A percentile compares a stretch with the other conserved stretches of the same genome.
Conservation (phyloP, 2,888 invertebrate genomes). For the Lottia gigantea region DNA sequence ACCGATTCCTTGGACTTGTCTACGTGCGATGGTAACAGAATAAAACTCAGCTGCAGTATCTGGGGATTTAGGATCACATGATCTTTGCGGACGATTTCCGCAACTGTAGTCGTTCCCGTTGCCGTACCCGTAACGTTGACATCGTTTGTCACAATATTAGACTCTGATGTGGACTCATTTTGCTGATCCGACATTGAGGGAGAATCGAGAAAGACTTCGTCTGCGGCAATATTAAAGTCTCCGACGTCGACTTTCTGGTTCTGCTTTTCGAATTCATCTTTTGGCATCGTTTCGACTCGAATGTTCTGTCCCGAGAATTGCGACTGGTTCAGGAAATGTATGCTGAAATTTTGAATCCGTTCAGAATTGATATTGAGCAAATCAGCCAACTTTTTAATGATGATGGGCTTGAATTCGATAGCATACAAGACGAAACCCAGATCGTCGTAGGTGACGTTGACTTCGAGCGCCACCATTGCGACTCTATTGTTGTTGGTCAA, state of each 20-base stretch:
- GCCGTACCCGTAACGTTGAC: neutral
- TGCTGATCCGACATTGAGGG: neutral
- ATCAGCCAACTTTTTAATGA: constrained; percentile 30
- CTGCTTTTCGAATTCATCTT: neutral
- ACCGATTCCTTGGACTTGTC: constrained; percentile 32
- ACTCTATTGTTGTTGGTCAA: constrained; percentile 27
- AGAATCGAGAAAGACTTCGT: neutral
- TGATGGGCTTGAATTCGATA: constrained; percentile 15
- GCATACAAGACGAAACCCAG: constrained; percentile 16
- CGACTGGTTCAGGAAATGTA: constrained; percentile 9
- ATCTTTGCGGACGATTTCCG: no score
- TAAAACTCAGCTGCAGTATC: constrained; percentile 39
- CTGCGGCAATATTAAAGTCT: neutral
- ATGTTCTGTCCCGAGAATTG: constrained; percentile 3
- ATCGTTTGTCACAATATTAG: neutral
- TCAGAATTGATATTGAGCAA: constrained; percentile 40
- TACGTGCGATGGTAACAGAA: constrained; percentile 40
- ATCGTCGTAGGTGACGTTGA: constrained; percentile 37
- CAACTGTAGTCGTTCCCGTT: neutral
- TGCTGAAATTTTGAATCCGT: constrained; percentile 39
- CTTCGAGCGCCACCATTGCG: constrained; percentile 35
- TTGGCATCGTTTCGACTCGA: constrained; percentile 9
- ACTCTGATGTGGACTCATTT: neutral
- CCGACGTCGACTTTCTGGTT: neutral
- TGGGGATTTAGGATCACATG: constrained; percentile 3